Percentiles rank a stretch among this genome's conserved stretches.
phyloP scores from a whole-genome alignment of 2,113 vertebrate genomes.

The Sus scrofa region T2T-Sscrofa CM000812.6:4351001-4351500 shows the following conservation, averaged over 20 bases:
- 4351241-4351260: accelerated
- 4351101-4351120: background rate
- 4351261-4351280: accelerated
- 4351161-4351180: background rate
- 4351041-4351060: background rate
- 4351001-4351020: too few species aligned
- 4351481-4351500: too few species aligned
- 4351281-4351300: background rate
- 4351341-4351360: background rate
- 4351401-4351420: background rate
- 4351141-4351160: background rate
- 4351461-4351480: background rate
- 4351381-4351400: background rate
- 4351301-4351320: background rate
- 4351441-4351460: background rate
- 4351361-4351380: background rate
- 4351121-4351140: too few species aligned
- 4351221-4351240: accelerated
- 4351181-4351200: background rate
- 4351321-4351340: background rate
- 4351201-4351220: accelerated
- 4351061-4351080: background rate
- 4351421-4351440: background rate
- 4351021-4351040: background rate
- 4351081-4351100: background rate